phyloP scores from a whole-genome alignment of 2,888 invertebrate species.

The Heliconius erato region DNA sequence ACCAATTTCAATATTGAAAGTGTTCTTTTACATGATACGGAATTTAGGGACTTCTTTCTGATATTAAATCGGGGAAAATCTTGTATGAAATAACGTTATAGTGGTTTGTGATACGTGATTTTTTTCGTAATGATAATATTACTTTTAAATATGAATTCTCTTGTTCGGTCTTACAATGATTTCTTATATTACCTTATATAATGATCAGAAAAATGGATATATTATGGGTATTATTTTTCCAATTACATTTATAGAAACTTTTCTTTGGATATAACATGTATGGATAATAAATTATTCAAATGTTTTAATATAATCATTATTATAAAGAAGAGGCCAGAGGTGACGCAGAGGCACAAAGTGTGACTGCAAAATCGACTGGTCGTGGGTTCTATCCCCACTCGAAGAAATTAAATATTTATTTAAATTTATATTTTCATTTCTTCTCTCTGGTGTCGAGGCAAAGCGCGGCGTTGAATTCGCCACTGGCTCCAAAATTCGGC shows the following conservation, averaged over 20 bases:
- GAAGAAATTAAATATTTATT: too few relatives aligned
- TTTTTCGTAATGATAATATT: constrained; percentile 42
- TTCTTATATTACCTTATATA: neutral
- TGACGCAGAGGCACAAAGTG: too few relatives aligned
- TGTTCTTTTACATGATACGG: constrained; percentile 86
- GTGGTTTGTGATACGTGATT: constrained; percentile 56
- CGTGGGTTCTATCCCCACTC: too few relatives aligned
- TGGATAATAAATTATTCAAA: neutral
- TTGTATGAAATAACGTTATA: constrained; percentile 64
- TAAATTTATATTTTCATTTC: too few relatives aligned
- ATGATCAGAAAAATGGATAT: neutral
- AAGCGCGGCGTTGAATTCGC: too few relatives aligned
- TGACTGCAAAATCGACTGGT: too few relatives aligned
- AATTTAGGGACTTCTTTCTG: constrained; percentile 83
- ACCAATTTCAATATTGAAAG: constrained; percentile 86
- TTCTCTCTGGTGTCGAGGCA: too few relatives aligned
- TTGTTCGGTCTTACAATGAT: neutral
- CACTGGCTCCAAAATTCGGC: too few relatives aligned
- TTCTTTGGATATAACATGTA: neutral
- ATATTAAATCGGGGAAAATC: constrained; percentile 83
- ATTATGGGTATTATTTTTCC: neutral
- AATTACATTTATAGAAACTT: neutral
- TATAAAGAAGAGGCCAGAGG: neutral
- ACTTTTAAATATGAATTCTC: constrained; percentile 19
- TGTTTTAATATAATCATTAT: neutral